phyloP scores from a whole-genome alignment of 2,113 vertebrate species.

The Gymnobelideus leadbeateri region DNA sequence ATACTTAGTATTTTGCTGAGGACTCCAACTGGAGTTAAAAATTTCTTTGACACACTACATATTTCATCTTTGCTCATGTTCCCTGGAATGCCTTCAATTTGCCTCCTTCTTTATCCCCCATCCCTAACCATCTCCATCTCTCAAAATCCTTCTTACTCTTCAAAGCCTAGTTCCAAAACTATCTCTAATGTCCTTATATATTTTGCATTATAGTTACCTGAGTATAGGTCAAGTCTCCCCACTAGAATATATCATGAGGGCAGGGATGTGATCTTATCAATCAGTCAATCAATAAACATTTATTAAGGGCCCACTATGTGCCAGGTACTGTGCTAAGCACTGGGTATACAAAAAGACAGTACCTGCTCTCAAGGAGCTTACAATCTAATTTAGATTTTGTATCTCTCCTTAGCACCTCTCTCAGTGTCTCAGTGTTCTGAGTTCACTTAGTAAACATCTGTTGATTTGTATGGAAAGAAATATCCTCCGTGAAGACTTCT shows the following conservation, averaged over 20 bases:
- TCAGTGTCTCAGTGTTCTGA: neutral
- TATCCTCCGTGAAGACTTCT: neutral
- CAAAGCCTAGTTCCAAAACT: neutral
- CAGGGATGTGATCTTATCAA: neutral
- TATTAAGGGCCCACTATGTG: neutral
- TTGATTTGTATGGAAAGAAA: neutral
- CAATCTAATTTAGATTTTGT: neutral
- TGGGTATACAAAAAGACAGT: neutral
- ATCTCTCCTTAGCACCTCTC: neutral
- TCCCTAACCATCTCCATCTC: neutral
- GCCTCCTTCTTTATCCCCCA: too few species aligned
- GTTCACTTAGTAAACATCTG: neutral
- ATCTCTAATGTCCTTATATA: neutral
- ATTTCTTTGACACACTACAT: neutral
- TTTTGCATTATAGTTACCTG: neutral
- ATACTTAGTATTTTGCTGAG: conserved; percentile 44
- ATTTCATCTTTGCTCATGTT: neutral
- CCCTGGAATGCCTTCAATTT: neutral
- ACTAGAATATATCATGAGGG: neutral
- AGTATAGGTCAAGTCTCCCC: neutral
- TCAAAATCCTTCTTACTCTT: neutral
- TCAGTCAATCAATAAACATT: neutral
- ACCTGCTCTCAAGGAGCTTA: neutral
- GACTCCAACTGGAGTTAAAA: neutral
- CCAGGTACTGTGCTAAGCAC: too few species aligned